These are phyloP conservation scores for Pseudococcus viburni DNA, from an alignment of 2,888 invertebrate species.

Conservation along the genomic window DNA sequence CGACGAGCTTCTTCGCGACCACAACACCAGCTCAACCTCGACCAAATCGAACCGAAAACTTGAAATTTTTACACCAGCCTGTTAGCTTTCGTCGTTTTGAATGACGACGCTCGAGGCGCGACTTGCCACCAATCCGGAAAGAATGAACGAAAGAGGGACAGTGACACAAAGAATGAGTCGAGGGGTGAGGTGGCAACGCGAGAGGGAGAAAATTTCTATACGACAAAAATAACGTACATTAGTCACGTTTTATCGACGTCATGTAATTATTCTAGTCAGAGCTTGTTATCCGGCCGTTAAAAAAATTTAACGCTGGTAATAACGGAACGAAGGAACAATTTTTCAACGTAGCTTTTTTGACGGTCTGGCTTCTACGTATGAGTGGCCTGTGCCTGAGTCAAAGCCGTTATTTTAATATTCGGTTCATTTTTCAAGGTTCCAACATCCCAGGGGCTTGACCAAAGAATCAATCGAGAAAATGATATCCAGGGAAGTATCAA, in stretches of 20 bases:
- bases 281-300: constrained; percentile 25
- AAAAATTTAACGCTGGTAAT: constrained; percentile 50
- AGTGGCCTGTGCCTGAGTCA: background rate
- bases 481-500: too few relatives aligned
- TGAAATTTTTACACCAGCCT: background rate
- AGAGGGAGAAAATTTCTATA: background rate
- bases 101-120: background rate
- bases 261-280: constrained; percentile 47
- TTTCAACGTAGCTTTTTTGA: background rate
- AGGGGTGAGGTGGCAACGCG: background rate
- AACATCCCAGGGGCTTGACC: too few relatives aligned
- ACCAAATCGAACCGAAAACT: background rate
- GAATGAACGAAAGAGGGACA: constrained; percentile 5
- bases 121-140: background rate
- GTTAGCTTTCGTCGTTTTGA: background rate
- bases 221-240: constrained; percentile 53
- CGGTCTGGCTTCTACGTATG: background rate
- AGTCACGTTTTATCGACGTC: constrained; percentile 49
- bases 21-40: background rate
- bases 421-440: background rate
- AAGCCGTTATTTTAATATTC: background rate
- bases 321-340: background rate
- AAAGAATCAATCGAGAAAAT: background rate
- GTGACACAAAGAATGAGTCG: background rate
- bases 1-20: constrained; percentile 17